These are phyloP conservation scores for Mythimna ferrago DNA, from an alignment of 2,888 invertebrate species.

Conservation along the genomic window DNA sequence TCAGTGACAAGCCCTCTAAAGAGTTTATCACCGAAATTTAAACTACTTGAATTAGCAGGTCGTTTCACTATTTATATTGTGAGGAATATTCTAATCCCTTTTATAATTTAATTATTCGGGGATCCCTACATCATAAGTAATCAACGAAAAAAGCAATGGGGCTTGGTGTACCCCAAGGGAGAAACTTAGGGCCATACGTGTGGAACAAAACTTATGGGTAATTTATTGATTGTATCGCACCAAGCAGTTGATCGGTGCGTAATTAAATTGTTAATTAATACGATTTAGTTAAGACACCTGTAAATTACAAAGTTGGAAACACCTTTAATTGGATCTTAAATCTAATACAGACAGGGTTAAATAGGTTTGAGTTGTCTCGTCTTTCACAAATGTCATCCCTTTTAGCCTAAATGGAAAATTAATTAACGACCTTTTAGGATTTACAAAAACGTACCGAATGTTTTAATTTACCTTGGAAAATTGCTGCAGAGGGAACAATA, in stretches of 20 bases:
- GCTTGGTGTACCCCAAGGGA: background rate
- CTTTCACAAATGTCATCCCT: conserved; percentile 32
- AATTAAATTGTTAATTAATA: background rate
- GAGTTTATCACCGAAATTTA: background rate
- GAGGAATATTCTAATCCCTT: background rate
- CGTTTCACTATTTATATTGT: background rate
- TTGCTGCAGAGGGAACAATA: background rate
- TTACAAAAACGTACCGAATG: conserved; percentile 1
- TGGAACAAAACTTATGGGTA: background rate
- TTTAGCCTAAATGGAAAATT: conserved; percentile 35
- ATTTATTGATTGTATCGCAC: background rate
- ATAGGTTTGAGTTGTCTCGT: conserved; percentile 26
- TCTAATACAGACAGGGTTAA: conserved; percentile 25
- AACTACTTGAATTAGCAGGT: background rate
- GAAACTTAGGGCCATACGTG: background rate
- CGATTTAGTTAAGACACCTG: background rate
- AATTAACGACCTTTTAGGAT: conserved; percentile 24
- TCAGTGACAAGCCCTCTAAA: background rate
- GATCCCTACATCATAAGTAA: background rate
- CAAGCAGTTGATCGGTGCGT: background rate
- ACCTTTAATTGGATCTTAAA: conserved; percentile 29
- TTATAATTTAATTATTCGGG: background rate
- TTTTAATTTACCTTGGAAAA: conserved; percentile 12
- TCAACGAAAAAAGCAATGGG: background rate
- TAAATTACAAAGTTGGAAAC: conserved; percentile 25